Evolutionary conservation across 1,140 invertebrate species (phyloP), one percentile per base, ranked within the genome.

Genomic region (Pogonus chalceus): DNA sequence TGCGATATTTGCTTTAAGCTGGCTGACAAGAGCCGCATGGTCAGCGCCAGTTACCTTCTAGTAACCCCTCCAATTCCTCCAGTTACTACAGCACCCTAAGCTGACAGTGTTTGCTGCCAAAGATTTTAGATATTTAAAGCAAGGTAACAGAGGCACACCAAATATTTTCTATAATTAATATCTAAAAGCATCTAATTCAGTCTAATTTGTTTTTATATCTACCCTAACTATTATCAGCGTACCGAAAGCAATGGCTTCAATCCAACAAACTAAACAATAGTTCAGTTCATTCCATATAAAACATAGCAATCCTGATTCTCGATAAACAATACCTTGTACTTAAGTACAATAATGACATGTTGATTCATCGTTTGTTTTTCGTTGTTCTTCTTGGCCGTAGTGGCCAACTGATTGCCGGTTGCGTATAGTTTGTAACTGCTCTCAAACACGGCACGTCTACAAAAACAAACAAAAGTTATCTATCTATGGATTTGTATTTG

Each of bases 261-360:
- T 14, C 26, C 14, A 4, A 31, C 26, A 4, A 14, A 4, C 37
- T 43, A 18, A 43, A 43, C 18, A 31, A 31, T 10, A 43, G 7
- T 43, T 43, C 37, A 43, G 37, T 43, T 4, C 37, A 43, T 10
- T 16, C 37, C 37, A 10, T 14, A 31, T 14, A 43, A 4, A 43
- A 43, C 18, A 43, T 18, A 43, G 37, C 37, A 43, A 18, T 4
- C 37, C 18, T 9, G 9, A n/a, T n/a, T 16, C 37, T 4, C 18
- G 37, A 43, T 43, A 43, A 43, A 43, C 37, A 43, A 43, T 43
- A 43, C 37, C 37, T 7, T 43, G 18, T 43, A 43, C 18, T 43
- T 43, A 43, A 4, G 37, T 18, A 9, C 9, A 43, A 18, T 43
- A 43, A 43, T 43, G 37, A 43, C 37, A 43, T 43, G 37, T 43